phyloP scores from a whole-genome alignment of 2,113 vertebrate species.

The Hystrix cristata region DNA sequence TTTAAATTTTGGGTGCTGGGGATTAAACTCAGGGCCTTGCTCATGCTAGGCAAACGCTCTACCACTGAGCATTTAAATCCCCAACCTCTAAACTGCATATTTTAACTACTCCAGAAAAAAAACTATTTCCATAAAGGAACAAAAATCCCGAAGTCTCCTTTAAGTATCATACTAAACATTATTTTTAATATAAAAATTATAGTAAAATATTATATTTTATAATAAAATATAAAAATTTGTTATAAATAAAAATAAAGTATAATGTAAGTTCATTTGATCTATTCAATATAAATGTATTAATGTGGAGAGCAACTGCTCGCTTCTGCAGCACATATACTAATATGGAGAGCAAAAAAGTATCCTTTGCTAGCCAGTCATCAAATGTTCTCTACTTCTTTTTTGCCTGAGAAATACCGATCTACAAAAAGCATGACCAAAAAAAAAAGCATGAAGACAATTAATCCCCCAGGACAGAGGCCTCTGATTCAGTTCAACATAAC shows the following conservation, averaged over 20 bases:
- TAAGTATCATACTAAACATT: slow-evolving; percentile 44
- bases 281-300: background rate
- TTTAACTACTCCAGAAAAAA: slow-evolving; percentile 64
- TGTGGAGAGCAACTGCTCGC: background rate
- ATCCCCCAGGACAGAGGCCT: slow-evolving; percentile 18
- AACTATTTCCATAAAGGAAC: slow-evolving; percentile 30
- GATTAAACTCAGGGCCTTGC: no score
- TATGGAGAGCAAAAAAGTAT: slow-evolving; percentile 31
- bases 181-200: slow-evolving; percentile 50
- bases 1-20: no score
- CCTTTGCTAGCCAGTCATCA: slow-evolving; percentile 13
- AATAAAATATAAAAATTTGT: background rate
- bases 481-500: slow-evolving; percentile 59
- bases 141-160: slow-evolving; percentile 37
- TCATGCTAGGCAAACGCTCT: no score
- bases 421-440: slow-evolving; percentile 18
- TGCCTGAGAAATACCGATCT: slow-evolving; percentile 48
- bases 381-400: slow-evolving; percentile 27
- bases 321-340: no score
- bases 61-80: no score
- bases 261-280: background rate
- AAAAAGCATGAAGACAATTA: background rate
- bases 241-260: background rate
- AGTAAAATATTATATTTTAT: background rate
- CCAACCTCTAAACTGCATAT: background rate